Percentiles rank a stretch among this genome's conserved stretches.
phyloP scores from a whole-genome alignment of 2,888 invertebrate genomes.

The Keiferia lycopersicella region DNA sequence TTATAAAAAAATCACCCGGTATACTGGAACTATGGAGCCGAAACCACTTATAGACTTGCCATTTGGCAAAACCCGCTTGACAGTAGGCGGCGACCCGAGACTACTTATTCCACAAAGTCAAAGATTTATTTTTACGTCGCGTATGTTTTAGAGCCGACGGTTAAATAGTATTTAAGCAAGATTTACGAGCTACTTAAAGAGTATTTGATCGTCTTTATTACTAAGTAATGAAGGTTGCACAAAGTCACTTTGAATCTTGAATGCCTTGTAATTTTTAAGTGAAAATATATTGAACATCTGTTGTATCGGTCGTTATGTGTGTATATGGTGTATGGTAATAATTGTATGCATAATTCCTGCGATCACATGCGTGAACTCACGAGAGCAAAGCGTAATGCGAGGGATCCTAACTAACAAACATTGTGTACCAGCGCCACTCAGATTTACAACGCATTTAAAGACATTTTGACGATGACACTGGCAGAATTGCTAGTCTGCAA shows the following conservation, averaged over 20 bases:
- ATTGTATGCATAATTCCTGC: slow-evolving; percentile 31
- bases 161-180: slow-evolving; percentile 21
- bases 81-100: not conserved
- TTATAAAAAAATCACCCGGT: too few species aligned
- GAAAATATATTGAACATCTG: slow-evolving; percentile 53
- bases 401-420: too few species aligned
- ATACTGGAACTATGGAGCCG: too few species aligned
- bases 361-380: not conserved
- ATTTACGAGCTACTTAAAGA: slow-evolving; percentile 15
- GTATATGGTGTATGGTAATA: slow-evolving; percentile 34
- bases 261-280: slow-evolving; percentile 69
- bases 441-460: too few species aligned
- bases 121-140: slow-evolving; percentile 18
- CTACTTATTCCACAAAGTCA: slow-evolving; percentile 3
- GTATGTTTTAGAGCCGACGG: not conserved
- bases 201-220: slow-evolving; percentile 34
- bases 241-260: slow-evolving; percentile 57
- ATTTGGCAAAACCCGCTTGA: not conserved
- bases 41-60: too few species aligned
- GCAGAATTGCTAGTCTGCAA: too few species aligned
- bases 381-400: too few species aligned
- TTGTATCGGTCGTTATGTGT: slow-evolving; percentile 45
- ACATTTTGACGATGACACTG: too few species aligned
- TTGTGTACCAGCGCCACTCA: too few species aligned
- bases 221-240: slow-evolving; percentile 50